phyloP scores from a whole-genome alignment of 2,113 vertebrate species.

The Arothron firmamentum region DNA sequence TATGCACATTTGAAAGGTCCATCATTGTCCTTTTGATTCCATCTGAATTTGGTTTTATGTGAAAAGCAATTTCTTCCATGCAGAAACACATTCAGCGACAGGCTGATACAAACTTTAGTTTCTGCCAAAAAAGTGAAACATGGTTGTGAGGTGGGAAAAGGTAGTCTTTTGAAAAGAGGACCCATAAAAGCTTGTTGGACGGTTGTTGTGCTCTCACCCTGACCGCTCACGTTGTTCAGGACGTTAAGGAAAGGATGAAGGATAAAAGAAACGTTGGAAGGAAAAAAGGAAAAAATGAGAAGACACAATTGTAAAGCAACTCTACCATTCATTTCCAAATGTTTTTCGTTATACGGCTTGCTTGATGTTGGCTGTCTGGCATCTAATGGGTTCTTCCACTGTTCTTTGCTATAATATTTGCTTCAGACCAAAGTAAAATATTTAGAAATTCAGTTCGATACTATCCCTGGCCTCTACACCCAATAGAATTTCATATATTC shows the following conservation, averaged over 20 bases:
- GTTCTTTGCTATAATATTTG: neutral
- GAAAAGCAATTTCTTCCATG: neutral
- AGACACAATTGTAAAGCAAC: slow-evolving; percentile 17
- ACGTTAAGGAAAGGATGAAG: slow-evolving; percentile 30
- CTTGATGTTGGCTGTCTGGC: slow-evolving; percentile 21
- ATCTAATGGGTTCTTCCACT: slow-evolving; percentile 20
- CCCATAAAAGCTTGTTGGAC: slow-evolving; percentile 29
- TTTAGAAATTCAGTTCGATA: too few relatives aligned
- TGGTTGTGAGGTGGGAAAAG: neutral
- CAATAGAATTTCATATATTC: too few relatives aligned
- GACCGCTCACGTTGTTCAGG: slow-evolving; percentile 11
- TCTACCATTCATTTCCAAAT: slow-evolving; percentile 31
- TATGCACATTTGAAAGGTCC: slow-evolving; percentile 2
- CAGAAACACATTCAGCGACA: neutral
- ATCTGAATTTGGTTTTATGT: slow-evolving; percentile 4
- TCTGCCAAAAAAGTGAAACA: slow-evolving; percentile 10
- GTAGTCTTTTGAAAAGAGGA: slow-evolving; percentile 10
- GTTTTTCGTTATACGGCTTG: slow-evolving; percentile 28
- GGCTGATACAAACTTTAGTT: slow-evolving; percentile 1
- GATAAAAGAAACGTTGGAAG: slow-evolving; percentile 23
- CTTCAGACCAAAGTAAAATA: too few relatives aligned
- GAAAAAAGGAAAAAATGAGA: neutral
- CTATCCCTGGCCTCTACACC: too few relatives aligned
- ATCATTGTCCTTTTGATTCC: slow-evolving; percentile 8
- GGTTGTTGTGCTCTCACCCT: slow-evolving; percentile 46